Base-by-base conservation (phyloP, 2,797 vertebrate genomes). In the Pipistrellus pipistrellus region DNA sequence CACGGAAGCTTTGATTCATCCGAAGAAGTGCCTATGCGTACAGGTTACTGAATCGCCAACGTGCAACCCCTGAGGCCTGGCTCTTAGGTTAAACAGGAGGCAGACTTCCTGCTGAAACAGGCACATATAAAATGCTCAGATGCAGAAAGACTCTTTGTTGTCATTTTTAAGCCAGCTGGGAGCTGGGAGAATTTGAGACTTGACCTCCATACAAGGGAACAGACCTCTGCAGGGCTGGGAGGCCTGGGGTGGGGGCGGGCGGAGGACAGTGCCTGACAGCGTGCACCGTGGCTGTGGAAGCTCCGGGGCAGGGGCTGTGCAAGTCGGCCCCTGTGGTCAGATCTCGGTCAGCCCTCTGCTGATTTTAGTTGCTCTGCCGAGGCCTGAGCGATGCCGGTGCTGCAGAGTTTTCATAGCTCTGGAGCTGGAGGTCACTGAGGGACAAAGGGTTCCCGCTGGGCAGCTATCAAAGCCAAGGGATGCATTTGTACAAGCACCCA, bases 141-240 rank as follows among this genome's bases (percentile, higher is more conserved):
- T 91, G 51, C 32, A 86, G 62, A 88, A 91, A 85, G 68, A 73
- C 66, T 82, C 69, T 46, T 30, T 48, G 53, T 66, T 90, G 89
- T 90, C 86, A 93, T 92, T 87, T 78, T 85, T 4, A 87, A 93
- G 90, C 68, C 86, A 93, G 62, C 64, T 82, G 44, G 81, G 72
- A 96, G 64, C 41, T 53, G 69, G 51, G 90, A 92, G 93, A 75
- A 88, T 64, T 64, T 20, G 75, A 55, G 88, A 88, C 85, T 59
- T 93, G 72, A 82, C 66, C 82, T 76, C 64, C 62, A 57, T 44
- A 68, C 8, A 73, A 64, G 68, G 41, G 75, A 85, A 51, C 7
- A 27, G 76, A 23, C 8, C 11, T 88, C 76, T 64, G 66, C 38
- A 68, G 64, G 77, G 83, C 68, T 14, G 12, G 68, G 76, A 14